These are phyloP conservation scores for Etheostoma spectabile DNA, from an alignment of 2,113 vertebrate species.

Conservation along the genomic window DNA sequence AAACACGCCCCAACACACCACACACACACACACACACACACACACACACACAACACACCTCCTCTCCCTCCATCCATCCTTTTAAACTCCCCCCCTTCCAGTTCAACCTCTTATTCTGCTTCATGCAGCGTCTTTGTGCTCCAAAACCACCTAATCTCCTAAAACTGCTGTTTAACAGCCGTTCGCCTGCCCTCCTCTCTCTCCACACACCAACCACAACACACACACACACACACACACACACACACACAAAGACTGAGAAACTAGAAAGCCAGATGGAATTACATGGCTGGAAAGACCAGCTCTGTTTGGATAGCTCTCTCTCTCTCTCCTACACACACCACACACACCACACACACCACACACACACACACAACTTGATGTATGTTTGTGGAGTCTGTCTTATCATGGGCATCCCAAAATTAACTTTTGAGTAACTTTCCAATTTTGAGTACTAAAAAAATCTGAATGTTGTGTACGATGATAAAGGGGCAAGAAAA, in stretches of 20 bases:
- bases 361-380: conserved; percentile 50
- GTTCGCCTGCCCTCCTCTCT: conserved; percentile 69
- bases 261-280: conserved; percentile 71
- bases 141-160: conserved; percentile 81
- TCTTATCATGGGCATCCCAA: not conserved
- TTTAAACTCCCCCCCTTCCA: conserved; percentile 62
- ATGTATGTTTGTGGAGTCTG: conserved; percentile 1
- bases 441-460: no score
- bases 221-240: conserved; percentile 30
- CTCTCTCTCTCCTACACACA: not conserved
- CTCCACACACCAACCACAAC: conserved; percentile 10
- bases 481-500: not conserved
- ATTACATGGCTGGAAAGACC: conserved; percentile 77
- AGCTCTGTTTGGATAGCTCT: conserved; percentile 78
- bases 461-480: not conserved
- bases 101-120: conserved; percentile 66
- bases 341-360: not conserved
- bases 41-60: conserved; percentile 34
- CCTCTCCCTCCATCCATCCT: conserved; percentile 36
- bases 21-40: conserved; percentile 10
- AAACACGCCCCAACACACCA: not conserved
- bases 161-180: conserved; percentile 85
- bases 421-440: no score
- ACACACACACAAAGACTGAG: conserved; percentile 43
- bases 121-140: conserved; percentile 80